These are phyloP conservation scores for Drosophila baimaii DNA, from an alignment of 1,140 invertebrate genomes.

Conservation along the genomic window DNA sequence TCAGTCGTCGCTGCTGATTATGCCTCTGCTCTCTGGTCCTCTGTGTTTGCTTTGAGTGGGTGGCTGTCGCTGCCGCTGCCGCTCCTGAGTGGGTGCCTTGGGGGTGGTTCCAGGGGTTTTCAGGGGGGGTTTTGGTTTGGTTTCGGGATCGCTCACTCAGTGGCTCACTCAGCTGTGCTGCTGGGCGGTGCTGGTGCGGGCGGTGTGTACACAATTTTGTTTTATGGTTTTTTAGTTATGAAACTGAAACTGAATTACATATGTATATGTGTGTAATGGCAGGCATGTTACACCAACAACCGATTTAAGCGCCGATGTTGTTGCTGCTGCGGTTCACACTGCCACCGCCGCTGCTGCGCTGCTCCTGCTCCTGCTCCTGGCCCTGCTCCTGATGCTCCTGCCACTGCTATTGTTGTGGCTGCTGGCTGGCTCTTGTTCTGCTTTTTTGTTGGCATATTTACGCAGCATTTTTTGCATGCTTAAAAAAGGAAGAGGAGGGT, in stretches of 20 bases:
- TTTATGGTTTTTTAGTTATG: conserved; percentile 81
- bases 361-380: conserved; percentile 10
- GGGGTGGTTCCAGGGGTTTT: conserved; percentile 3
- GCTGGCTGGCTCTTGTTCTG: conserved; percentile 37
- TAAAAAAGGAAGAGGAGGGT: conserved; percentile 36
- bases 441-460: conserved; percentile 63
- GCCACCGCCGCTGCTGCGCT: conserved; percentile 3
- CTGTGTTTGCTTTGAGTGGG: conserved; percentile 37
- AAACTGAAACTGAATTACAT: conserved; percentile 79
- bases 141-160: conserved; percentile 51
- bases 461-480: conserved; percentile 67
- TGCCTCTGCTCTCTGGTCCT: conserved; percentile 20
- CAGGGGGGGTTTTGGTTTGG: conserved; percentile 15
- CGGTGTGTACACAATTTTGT: conserved; percentile 75
- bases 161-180: conserved; percentile 38
- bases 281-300: conserved; percentile 48
- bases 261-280: conserved; percentile 57
- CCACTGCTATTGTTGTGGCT: conserved; percentile 25
- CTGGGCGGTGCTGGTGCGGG: conserved; percentile 37
- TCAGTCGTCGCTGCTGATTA: conserved; percentile 67
- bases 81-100: background rate
- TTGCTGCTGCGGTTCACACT: conserved; percentile 32
- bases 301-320: conserved; percentile 61
- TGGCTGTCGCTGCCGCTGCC: background rate
- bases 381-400: conserved; percentile 13